These are phyloP conservation scores for Muscidifurax raptorellus DNA, from an alignment of 1,140 invertebrate species.

Conservation along the genomic window DNA sequence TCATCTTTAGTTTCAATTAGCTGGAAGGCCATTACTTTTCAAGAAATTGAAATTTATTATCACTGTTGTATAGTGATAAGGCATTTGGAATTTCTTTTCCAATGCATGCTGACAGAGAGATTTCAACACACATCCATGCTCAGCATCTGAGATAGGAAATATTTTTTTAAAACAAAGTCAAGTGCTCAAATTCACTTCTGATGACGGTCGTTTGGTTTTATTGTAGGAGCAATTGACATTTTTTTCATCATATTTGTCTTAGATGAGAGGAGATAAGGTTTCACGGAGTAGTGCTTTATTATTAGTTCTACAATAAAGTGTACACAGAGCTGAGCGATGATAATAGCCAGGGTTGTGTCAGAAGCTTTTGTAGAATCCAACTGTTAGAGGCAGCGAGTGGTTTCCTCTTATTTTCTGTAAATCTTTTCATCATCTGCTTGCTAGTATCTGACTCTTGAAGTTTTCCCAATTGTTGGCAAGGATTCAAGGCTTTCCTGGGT, in stretches of 20 bases:
- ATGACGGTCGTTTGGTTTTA: constrained; percentile 14
- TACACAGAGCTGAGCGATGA: background rate
- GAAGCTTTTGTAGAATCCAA: background rate
- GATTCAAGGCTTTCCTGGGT: constrained; percentile 65
- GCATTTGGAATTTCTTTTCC: background rate
- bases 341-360: background rate
- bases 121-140: background rate
- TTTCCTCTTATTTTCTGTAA: constrained; percentile 28
- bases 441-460: constrained; percentile 63
- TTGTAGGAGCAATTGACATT: background rate
- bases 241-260: constrained; percentile 4
- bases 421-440: constrained; percentile 58
- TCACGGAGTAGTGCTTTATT: constrained; percentile 6
- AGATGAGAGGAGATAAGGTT: constrained; percentile 8
- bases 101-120: background rate
- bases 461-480: constrained; percentile 73
- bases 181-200: background rate
- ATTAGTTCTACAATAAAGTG: background rate
- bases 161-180: background rate
- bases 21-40: too few species aligned
- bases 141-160: background rate
- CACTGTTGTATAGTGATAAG: constrained; percentile 11
- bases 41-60: constrained; percentile 31
- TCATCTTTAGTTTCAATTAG: constrained; percentile 26
- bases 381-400: background rate